Evolutionary conservation across 2,797 vertebrate genomes (phyloP).

Genomic region (Platalea minor): DNA sequence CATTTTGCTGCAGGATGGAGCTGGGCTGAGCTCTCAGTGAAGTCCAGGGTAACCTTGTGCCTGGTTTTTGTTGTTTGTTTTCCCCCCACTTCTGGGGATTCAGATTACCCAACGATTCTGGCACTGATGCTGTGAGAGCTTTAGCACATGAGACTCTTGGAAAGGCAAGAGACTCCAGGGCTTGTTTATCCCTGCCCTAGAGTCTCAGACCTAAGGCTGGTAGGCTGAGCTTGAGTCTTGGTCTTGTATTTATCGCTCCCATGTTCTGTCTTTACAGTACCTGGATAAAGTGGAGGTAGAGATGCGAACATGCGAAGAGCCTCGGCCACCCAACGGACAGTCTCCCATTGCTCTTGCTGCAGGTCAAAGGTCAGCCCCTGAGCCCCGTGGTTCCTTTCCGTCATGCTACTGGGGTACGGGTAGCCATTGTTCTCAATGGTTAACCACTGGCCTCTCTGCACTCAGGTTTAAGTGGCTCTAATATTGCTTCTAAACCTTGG

Average conservation of each 20-base stretch:
- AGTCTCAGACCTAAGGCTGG: neutral
- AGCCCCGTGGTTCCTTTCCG: neutral
- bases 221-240: neutral
- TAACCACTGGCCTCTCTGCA: neutral
- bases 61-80: neutral
- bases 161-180: neutral
- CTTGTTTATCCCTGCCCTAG: neutral
- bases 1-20: neutral
- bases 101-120: neutral
- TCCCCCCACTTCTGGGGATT: neutral
- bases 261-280: constrained; percentile 78
- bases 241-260: neutral
- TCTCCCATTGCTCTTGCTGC: constrained; percentile 96
- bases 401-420: neutral
- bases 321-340: constrained; percentile 93
- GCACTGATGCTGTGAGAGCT: neutral
- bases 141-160: neutral
- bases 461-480: neutral
- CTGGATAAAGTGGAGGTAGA: constrained; percentile 98
- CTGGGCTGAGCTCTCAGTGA: neutral
- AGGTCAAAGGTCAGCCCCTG: constrained; percentile 87
- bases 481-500: neutral
- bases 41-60: neutral
- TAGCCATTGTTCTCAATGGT: neutral
- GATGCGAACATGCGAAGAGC: constrained; percentile 97